Evolutionary conservation across 2,888 invertebrate species (phyloP), one percentile per base, ranked within the genome.

Genomic region (Amiota minor): DNA sequence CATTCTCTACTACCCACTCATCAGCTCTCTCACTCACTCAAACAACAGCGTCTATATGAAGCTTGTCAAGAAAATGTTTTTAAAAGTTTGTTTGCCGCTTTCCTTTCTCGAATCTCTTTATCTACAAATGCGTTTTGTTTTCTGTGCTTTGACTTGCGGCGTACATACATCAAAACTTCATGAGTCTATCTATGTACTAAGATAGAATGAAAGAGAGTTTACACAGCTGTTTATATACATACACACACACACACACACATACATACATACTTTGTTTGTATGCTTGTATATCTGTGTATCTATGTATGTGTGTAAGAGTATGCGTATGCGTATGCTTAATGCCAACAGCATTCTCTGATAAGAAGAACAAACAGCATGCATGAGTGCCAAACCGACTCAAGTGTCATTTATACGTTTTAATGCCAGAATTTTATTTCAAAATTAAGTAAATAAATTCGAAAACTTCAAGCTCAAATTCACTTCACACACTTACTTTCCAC

Each of bases 391-490:
- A 35, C 35, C 35, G 74, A 80, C 83, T 83, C 82, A 82, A 83
- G 83, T 84, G 83, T 83, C 83, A 82, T 83, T 83, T 83, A 82
- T 84, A 83, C 81, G 81, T 83, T 83, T 83, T 84, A 82, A 84
- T 82, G 81, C 81, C 79, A 76, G 82, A 72, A 83, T 83, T 84
- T 84, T 82, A 83, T 83, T 83, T 83, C 78, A 78, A 81, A 84
- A 83, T 84, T 81, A 84, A 82, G 81, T 78, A 84, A 78, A 81
- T 81, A 80, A 82, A 77, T 79, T 79, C 80, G 12, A 23, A 23
- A 59, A 18, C 18, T 20, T 59, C 18, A 18, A 20, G 18, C 35
- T 35, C 35, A 35, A 35, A 3, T 35, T 35, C 35, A 35, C 6
- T 35, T 35, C 35, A 35, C 35, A 35, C 35, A 35, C 35, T 35